These are phyloP conservation scores for Gallirallus australis DNA, from an alignment of 2,797 vertebrate genomes.

Conservation along the genomic window DNA sequence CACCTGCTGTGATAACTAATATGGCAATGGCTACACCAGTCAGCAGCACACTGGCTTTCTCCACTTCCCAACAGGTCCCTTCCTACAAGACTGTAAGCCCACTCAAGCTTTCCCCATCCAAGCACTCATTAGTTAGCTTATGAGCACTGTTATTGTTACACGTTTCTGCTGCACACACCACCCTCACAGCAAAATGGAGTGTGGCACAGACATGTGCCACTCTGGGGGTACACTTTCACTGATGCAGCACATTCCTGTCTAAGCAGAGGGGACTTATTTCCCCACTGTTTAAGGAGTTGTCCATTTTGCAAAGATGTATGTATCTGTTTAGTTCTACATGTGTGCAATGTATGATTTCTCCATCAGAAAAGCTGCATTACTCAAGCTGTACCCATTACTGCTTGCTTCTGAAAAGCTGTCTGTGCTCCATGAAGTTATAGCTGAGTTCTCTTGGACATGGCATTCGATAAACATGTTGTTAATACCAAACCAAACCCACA, in stretches of 20 bases:
- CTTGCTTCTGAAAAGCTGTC: not conserved
- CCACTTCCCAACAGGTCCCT: rapidly evolving
- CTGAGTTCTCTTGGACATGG: not conserved
- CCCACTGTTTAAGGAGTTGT: not conserved
- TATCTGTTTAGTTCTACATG: not conserved
- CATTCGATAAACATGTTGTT: not conserved
- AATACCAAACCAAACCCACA: not conserved
- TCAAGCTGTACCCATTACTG: not conserved
- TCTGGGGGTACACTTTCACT: not conserved
- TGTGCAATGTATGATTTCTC: not conserved
- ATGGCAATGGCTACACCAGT: not conserved
- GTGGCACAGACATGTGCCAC: not conserved
- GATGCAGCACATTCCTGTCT: not conserved
- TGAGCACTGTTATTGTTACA: not conserved
- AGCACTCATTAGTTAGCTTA: not conserved
- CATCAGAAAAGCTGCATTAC: not conserved
- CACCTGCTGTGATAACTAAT: not conserved
- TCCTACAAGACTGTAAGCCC: not conserved
- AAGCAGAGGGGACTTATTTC: not conserved
- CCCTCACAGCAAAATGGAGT: not conserved
- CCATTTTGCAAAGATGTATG: not conserved
- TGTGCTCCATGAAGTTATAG: not conserved
- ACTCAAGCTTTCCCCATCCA: not conserved
- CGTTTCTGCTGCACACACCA: not conserved
- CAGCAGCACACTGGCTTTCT: not conserved